Percentiles rank a stretch among this genome's conserved stretches.
These are phyloP conservation scores for Danio kyathit DNA, from an alignment of 2,797 vertebrate genomes.

Conservation along the genomic window DNA sequence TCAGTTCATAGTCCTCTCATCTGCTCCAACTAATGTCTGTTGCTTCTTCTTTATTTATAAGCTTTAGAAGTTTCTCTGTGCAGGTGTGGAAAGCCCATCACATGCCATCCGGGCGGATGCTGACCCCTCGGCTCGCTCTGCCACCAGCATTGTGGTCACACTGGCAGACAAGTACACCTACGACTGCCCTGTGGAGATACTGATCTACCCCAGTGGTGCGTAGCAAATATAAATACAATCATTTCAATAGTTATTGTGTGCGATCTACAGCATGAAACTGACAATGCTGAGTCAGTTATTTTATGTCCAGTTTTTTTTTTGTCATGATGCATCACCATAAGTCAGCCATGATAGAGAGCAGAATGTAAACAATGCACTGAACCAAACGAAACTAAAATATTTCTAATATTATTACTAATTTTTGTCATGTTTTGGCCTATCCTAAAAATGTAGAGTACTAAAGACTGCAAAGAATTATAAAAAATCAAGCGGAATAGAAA, in stretches of 20 bases:
- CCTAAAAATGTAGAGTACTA: no score
- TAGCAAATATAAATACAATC: slow-evolving; percentile 51
- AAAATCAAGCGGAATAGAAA: no score
- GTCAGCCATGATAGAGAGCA: no score
- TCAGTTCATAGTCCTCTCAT: slow-evolving; percentile 9
- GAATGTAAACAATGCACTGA: no score
- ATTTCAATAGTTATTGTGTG: not conserved
- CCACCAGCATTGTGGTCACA: slow-evolving; percentile 89
- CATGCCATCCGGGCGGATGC: slow-evolving; percentile 94
- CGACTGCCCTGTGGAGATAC: slow-evolving; percentile 93
- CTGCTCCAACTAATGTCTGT: slow-evolving; percentile 44
- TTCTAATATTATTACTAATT: no score
- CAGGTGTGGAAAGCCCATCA: slow-evolving; percentile 96
- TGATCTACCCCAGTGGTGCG: slow-evolving; percentile 94
- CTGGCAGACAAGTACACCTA: slow-evolving; percentile 95
- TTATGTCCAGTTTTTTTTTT: no score
- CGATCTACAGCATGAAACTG: not conserved
- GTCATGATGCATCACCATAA: no score
- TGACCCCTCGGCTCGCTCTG: slow-evolving; percentile 87
- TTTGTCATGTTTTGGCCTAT: no score
- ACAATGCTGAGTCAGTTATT: not conserved
- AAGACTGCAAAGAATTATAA: no score
- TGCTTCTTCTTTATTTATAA: slow-evolving; percentile 50
- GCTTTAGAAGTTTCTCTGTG: slow-evolving; percentile 45
- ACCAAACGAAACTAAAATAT: no score